A percentile compares a stretch with the other conserved stretches of the same genome.
Evolutionary conservation across 2,888 invertebrate genomes (phyloP).

Genomic region (Vanessa cardui): DNA sequence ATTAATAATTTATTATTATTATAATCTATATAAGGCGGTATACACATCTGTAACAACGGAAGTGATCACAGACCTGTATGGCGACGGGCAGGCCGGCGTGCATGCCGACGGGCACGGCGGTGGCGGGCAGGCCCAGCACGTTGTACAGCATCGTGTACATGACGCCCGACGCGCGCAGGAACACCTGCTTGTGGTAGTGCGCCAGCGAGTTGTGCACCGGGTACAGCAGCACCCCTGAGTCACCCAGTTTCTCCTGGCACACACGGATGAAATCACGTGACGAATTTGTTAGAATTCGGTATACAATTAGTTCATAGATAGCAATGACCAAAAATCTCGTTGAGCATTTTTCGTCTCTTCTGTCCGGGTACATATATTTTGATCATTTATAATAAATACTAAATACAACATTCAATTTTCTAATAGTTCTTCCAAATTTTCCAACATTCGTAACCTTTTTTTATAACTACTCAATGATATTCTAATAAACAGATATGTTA

Average conservation of each 20-base stretch:
- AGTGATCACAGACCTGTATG: slow-evolving; percentile 90
- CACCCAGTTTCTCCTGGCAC: slow-evolving; percentile 83
- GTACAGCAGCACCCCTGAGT: slow-evolving; percentile 87
- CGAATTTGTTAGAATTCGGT: no score
- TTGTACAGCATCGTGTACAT: slow-evolving; percentile 87
- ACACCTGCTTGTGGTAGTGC: slow-evolving; percentile 85
- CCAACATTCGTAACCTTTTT: no score
- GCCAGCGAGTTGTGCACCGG: slow-evolving; percentile 87
- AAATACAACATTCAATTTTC: no score
- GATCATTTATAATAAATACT: no score
- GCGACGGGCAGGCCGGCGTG: slow-evolving; percentile 72
- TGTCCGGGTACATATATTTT: neutral
- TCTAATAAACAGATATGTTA: no score
- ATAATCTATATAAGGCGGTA: no score
- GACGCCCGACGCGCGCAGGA: slow-evolving; percentile 82
- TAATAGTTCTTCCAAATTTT: no score
- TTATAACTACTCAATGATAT: no score
- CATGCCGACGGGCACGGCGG: slow-evolving; percentile 87
- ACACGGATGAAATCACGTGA: neutral
- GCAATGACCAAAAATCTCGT: no score
- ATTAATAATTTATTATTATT: no score
- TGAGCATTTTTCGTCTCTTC: no score
- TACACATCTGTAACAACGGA: no score
- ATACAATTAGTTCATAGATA: neutral
- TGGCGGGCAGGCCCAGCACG: slow-evolving; percentile 88